Conservation (phyloP, 2,113 vertebrate species). For the Orcinus orca region DNA sequence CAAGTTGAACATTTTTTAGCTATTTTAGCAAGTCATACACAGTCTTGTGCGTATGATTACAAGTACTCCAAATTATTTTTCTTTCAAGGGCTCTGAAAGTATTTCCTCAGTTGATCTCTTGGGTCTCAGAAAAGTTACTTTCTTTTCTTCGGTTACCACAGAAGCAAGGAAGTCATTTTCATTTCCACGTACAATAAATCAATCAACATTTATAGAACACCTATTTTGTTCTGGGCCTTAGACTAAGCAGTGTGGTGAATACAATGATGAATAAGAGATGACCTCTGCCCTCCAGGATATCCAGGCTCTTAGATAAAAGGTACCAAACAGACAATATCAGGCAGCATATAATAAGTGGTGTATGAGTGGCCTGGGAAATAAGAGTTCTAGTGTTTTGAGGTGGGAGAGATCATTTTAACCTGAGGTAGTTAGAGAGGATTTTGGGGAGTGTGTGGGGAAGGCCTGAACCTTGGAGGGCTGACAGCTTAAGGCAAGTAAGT, state of each 20-base stretch:
- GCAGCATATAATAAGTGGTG: slow-evolving; percentile 58
- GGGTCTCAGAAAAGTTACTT: slow-evolving; percentile 50
- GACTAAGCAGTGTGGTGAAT: slow-evolving; percentile 73
- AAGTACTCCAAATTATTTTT: slow-evolving; percentile 39
- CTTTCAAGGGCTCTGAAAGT: slow-evolving; percentile 8
- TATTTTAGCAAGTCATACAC: background rate
- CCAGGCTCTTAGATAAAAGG: slow-evolving; percentile 58
- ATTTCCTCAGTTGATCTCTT: slow-evolving; percentile 7
- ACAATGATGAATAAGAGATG: slow-evolving; percentile 74
- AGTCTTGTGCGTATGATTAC: background rate
- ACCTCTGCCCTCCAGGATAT: slow-evolving; percentile 71
- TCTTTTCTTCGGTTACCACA: slow-evolving; percentile 54
- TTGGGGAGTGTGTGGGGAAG: background rate
- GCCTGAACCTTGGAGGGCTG: background rate
- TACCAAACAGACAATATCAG: slow-evolving; percentile 26
- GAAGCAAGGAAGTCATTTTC: slow-evolving; percentile 70
- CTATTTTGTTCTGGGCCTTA: slow-evolving; percentile 75
- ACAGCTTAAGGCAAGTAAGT: background rate
- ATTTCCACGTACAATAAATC: slow-evolving; percentile 71
- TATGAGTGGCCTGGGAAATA: slow-evolving; percentile 57
- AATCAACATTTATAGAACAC: slow-evolving; percentile 75
- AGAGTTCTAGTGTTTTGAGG: background rate
- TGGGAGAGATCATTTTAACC: slow-evolving; percentile 38
- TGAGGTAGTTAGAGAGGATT: slow-evolving; percentile 19
- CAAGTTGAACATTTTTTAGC: background rate